Conservation (phyloP, 2,888 invertebrate genomes). For the Pseudococcus jackbeardsleyi region DNA sequence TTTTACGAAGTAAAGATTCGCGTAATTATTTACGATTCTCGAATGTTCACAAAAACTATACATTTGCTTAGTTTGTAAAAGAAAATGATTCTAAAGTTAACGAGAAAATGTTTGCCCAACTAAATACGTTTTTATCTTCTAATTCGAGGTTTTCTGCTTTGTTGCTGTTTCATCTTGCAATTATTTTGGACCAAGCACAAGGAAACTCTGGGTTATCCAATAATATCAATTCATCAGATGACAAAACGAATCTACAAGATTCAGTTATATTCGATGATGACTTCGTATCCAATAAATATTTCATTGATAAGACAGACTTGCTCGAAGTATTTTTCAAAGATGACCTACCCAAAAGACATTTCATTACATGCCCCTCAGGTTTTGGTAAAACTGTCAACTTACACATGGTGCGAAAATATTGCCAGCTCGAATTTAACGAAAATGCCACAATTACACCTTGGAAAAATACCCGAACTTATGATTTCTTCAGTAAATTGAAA, state of each 20-base stretch:
- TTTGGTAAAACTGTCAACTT: neutral
- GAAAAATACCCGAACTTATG: neutral
- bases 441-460: neutral
- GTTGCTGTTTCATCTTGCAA: neutral
- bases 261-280: neutral
- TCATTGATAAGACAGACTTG: neutral
- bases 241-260: neutral
- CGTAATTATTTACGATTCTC: no score
- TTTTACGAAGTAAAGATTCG: no score
- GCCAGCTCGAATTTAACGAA: neutral
- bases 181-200: neutral
- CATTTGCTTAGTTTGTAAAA: no score
- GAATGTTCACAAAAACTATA: no score
- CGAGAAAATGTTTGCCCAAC: no score
- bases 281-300: neutral
- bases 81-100: no score
- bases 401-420: neutral
- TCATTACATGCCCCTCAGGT: conserved; percentile 5
- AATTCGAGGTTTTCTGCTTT: neutral
- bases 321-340: neutral
- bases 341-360: neutral
- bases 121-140: neutral
- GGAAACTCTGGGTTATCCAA: neutral
- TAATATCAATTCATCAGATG: neutral
- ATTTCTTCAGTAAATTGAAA: neutral